These are phyloP conservation scores for Calliopum simillimum DNA, from an alignment of 2,888 invertebrate species.

Conservation along the genomic window DNA sequence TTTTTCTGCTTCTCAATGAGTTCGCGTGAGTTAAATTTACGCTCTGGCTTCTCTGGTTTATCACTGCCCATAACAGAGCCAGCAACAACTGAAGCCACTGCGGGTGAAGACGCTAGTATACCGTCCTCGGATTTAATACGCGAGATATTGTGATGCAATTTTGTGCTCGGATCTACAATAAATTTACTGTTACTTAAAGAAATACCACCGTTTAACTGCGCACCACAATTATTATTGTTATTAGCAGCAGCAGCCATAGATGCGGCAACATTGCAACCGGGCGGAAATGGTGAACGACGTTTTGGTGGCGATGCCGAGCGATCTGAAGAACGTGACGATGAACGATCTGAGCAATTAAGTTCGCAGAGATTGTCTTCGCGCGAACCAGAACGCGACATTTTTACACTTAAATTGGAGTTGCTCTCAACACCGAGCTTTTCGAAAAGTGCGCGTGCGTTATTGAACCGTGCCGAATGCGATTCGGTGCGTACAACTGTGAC, in stretches of 20 bases:
- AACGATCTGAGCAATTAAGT: conserved; percentile 62
- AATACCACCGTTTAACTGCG: conserved; percentile 39
- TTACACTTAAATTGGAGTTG: conserved; percentile 68
- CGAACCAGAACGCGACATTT: conserved; percentile 64
- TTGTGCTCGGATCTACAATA: conserved; percentile 59
- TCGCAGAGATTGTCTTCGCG: conserved; percentile 67
- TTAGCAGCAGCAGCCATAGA: conserved; percentile 58
- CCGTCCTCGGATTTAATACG: conserved; percentile 72
- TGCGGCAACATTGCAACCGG: conserved; percentile 57
- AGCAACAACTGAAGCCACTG: conserved; percentile 12
- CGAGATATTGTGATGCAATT: conserved; percentile 68
- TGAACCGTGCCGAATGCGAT: conserved; percentile 90
- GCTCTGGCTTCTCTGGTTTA: conserved; percentile 86
- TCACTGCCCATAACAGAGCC: conserved; percentile 55
- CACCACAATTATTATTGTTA: conserved; percentile 54
- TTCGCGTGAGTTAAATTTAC: conserved; percentile 85
- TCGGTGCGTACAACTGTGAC: conserved; percentile 86
- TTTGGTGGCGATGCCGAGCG: conserved; percentile 67
- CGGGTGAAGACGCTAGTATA: conserved; percentile 35
- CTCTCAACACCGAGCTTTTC: conserved; percentile 84
- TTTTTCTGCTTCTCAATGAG: conserved; percentile 91
- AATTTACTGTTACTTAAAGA: conserved; percentile 59
- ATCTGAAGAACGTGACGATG: conserved; percentile 62
- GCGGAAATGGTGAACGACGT: conserved; percentile 64
- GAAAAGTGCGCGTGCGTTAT: conserved; percentile 90